Evolutionary conservation across 2,888 invertebrate genomes (phyloP), one percentile per base, ranked within the genome.

Genomic region (Caenorhabditis sulstoni): DNA sequence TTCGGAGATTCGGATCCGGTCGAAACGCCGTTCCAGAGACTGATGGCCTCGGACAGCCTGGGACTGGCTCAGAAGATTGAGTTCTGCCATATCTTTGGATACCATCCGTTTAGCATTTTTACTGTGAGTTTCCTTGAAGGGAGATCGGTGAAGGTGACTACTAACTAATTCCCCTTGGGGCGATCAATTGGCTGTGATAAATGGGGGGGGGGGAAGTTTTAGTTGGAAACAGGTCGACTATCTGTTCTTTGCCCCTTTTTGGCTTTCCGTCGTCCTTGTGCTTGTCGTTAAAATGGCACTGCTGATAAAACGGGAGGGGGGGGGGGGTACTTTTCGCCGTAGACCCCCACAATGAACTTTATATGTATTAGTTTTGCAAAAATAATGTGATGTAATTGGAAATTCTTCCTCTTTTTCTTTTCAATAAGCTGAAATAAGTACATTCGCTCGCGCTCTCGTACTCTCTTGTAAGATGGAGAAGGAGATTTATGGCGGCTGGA

Each of bases 81-180:
- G 44, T 53, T 68, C 20, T 68, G 68, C 53, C 39, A 52, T 18
- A 55, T 70, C 39, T n/a, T 70, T 23, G 70, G 62, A 20, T 22
- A 45, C 16, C 47, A 49, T 23, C 70, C 70, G 23, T 55, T 61
- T 35, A 61, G 55, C 47, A 16, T 62, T 23, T 47, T 70, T 23
- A 9, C 23, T 29, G 70, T 70, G 39, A 70, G 70, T 70, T 52
- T 23, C 45, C 11, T 9, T 16, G 22, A 29, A 18, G 22, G 11
- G 5, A 29, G 29, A n/a, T 37, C 12, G 45, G 14, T 41, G 41
- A 11, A 14, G 14, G 14, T 11, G 41, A 3, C 11, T 11, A 11
- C 11, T 3, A 47, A 47, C 8, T 47, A 16, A 18, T 16, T 47
- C 16, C 18, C 5, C 47, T 9, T 3, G 3, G 12, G 3, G 12